Conservation (phyloP, 2,888 invertebrate genomes). For the Antitype chi region DNA sequence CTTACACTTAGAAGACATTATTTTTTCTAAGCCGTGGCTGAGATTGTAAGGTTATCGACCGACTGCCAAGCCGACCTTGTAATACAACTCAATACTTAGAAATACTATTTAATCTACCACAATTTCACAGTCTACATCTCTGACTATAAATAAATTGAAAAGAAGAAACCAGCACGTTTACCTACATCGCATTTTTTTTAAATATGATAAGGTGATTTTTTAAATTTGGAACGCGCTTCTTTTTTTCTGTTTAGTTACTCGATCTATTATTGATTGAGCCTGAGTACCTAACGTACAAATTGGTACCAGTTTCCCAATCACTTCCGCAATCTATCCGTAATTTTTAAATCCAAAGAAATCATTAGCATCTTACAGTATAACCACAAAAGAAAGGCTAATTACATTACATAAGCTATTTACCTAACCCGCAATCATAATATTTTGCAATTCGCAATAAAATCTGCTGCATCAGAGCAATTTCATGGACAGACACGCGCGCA, state of each 20-base stretch:
- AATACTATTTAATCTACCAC: constrained; percentile 46
- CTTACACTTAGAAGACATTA: constrained; percentile 5
- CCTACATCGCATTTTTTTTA: not conserved
- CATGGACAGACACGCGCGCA: constrained; percentile 36
- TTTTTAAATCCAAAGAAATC: constrained; percentile 32
- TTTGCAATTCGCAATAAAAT: constrained; percentile 41
- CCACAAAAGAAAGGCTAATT: constrained; percentile 12
- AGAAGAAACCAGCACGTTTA: not conserved
- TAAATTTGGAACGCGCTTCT: not conserved
- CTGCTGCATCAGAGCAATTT: constrained; percentile 37
- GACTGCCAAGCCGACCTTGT: constrained; percentile 52
- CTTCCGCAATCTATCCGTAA: not conserved
- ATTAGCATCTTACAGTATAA: constrained; percentile 10
- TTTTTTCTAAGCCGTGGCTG: constrained; percentile 23
- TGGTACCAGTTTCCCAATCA: not conserved
- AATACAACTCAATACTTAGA: constrained; percentile 47
- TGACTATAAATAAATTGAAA: not conserved
- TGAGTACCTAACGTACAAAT: not conserved
- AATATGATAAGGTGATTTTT: not conserved
- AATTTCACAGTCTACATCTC: constrained; percentile 49
- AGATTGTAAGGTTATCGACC: constrained; percentile 56
- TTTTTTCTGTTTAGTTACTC: not conserved
- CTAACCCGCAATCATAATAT: constrained; percentile 42
- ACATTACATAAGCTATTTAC: constrained; percentile 33
- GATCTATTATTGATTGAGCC: not conserved